Percentiles rank a stretch among this genome's conserved stretches.
These are phyloP conservation scores for Petromus typicus DNA, from an alignment of 2,113 vertebrate species.

Conservation along the genomic window DNA sequence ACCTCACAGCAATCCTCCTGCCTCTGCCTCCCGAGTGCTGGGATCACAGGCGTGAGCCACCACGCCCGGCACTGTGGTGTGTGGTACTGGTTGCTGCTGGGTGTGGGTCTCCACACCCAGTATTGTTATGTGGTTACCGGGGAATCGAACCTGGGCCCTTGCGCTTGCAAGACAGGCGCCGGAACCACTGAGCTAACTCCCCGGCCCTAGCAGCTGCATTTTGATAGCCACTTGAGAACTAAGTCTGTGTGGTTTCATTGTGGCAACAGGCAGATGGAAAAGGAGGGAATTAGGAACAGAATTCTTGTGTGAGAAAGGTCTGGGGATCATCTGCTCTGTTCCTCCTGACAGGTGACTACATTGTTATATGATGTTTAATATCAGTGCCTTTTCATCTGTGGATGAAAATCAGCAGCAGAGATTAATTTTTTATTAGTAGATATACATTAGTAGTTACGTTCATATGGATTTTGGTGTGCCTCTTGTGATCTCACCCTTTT, in stretches of 20 bases:
- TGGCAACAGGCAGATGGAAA: neutral
- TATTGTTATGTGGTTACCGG: no score
- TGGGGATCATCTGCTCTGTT: neutral
- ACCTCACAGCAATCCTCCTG: no score
- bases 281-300: neutral
- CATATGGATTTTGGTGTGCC: neutral
- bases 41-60: no score
- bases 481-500: neutral
- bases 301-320: conserved; percentile 17
- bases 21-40: no score
- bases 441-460: neutral
- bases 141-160: no score
- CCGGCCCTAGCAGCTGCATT: neutral
- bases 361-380: neutral
- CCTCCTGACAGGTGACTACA: neutral
- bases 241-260: neutral
- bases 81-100: no score
- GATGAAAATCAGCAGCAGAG: neutral
- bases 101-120: no score
- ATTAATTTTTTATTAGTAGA: neutral
- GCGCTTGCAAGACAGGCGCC: no score
- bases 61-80: no score
- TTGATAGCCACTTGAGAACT: neutral
- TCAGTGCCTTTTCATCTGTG: neutral
- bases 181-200: no score